phyloP scores from a whole-genome alignment of 2,888 invertebrate genomes.

The Ecliptopera silaceata region DNA sequence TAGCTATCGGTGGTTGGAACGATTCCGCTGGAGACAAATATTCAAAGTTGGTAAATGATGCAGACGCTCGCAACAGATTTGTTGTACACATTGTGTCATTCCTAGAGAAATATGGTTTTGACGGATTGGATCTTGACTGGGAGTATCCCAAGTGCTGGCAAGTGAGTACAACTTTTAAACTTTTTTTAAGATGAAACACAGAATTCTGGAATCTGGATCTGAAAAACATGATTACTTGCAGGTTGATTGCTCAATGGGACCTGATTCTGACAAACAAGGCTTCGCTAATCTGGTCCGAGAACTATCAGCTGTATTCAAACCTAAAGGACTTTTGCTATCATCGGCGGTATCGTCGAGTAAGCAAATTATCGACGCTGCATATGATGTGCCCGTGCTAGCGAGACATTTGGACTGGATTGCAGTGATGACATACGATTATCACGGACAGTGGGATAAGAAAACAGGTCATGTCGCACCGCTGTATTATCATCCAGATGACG shows the following conservation, averaged over 20 bases:
- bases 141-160: conserved; percentile 97
- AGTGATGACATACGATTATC: conserved; percentile 96
- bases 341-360: conserved; percentile 95
- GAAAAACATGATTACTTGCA: conserved; percentile 54
- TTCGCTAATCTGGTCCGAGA: conserved; percentile 90
- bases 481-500: conserved; percentile 92
- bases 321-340: conserved; percentile 88
- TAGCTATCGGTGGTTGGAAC: conserved; percentile 98
- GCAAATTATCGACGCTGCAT: conserved; percentile 92
- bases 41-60: conserved; percentile 91
- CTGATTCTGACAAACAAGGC: conserved; percentile 90
- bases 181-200: neutral
- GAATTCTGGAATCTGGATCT: neutral
- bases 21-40: conserved; percentile 96
- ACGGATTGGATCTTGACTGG: conserved; percentile 98
- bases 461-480: conserved; percentile 95
- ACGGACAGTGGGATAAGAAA: conserved; percentile 96
- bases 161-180: no score
- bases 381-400: conserved; percentile 90
- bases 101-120: conserved; percentile 91
- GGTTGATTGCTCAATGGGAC: conserved; percentile 93
- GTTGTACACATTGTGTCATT: conserved; percentile 89
- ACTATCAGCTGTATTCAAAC: conserved; percentile 85
- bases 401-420: conserved; percentile 94
- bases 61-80: conserved; percentile 88